A percentile compares a stretch with the other conserved stretches of the same genome.
These are phyloP conservation scores for Scleropages formosus DNA, from an alignment of 2,797 vertebrate species.

Conservation along the genomic window DNA sequence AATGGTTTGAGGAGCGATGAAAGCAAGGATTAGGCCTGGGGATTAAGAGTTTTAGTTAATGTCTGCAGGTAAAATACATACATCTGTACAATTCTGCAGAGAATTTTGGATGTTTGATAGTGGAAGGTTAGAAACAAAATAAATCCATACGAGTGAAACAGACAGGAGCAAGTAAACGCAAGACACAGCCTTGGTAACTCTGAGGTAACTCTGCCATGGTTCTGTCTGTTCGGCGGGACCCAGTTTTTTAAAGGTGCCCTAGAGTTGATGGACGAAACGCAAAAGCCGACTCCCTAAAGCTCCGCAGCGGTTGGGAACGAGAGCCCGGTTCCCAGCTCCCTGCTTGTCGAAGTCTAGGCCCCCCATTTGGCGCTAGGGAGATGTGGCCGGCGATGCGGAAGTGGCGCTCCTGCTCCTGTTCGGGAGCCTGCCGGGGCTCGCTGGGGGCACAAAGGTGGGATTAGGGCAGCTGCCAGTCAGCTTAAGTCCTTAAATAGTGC, in stretches of 20 bases:
- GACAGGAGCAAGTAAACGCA: not conserved
- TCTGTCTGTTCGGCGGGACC: not conserved
- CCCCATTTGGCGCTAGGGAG: not conserved
- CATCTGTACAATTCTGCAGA: not conserved
- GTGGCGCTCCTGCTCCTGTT: constrained; percentile 16
- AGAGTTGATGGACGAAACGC: no score
- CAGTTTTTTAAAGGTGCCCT: no score
- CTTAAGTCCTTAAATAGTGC: constrained; percentile 76
- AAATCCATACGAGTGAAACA: not conserved
- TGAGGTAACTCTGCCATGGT: not conserved
- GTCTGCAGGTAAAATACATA: not conserved
- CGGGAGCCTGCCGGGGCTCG: constrained; percentile 68
- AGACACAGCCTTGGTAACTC: no score
- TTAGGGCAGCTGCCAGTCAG: constrained; percentile 83
- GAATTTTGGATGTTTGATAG: not conserved
- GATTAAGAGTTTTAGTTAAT: constrained; percentile 17
- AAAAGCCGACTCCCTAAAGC: no score
- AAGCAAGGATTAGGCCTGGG: constrained; percentile 7
- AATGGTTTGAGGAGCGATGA: not conserved
- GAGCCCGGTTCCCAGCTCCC: no score
- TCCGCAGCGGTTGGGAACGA: no score
- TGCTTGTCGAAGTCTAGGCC: not conserved
- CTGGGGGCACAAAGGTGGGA: constrained; percentile 74
- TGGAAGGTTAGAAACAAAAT: not conserved
- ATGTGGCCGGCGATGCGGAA: not conserved